Evolutionary conservation across 2,797 vertebrate species (phyloP).

Genomic region (Amblyraja radiata): DNA sequence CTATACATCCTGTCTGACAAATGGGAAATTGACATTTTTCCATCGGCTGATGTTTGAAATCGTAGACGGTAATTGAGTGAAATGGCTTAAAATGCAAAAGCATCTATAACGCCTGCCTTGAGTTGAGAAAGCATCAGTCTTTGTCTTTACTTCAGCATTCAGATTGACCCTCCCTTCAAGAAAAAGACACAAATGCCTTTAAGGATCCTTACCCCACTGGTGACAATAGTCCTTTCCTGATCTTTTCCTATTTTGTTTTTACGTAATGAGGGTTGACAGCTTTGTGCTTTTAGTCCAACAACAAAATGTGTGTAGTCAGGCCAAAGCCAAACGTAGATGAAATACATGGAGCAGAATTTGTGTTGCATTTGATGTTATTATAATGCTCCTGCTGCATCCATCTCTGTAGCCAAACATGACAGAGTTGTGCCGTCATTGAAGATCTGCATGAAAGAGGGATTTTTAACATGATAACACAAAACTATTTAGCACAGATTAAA

Average conservation of each 20-base stretch:
- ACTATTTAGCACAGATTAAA: background rate
- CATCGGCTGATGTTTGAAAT: too few relatives aligned
- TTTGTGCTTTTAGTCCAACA: background rate
- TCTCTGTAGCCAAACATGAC: background rate
- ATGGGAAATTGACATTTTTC: background rate
- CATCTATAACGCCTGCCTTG: background rate
- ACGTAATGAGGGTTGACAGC: slow-evolving; percentile 17
- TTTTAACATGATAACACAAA: background rate
- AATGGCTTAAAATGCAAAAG: too few relatives aligned
- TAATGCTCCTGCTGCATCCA: background rate
- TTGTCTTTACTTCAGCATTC: slow-evolving; percentile 20
- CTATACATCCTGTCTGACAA: background rate
- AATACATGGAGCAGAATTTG: background rate
- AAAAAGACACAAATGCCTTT: background rate
- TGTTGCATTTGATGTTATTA: background rate
- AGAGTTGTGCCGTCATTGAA: background rate
- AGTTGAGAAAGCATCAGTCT: background rate
- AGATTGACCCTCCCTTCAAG: background rate
- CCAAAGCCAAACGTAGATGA: background rate
- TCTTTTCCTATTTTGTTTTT: slow-evolving; percentile 15
- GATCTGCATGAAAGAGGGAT: background rate
- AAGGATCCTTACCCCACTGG: background rate
- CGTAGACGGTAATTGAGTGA: too few relatives aligned
- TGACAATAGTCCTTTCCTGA: slow-evolving; percentile 16
- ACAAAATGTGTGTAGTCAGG: background rate